Percentiles rank a stretch among this genome's conserved stretches.
These are phyloP conservation scores for Popillia japonica DNA, from an alignment of 1,140 invertebrate species.

Conservation along the genomic window DNA sequence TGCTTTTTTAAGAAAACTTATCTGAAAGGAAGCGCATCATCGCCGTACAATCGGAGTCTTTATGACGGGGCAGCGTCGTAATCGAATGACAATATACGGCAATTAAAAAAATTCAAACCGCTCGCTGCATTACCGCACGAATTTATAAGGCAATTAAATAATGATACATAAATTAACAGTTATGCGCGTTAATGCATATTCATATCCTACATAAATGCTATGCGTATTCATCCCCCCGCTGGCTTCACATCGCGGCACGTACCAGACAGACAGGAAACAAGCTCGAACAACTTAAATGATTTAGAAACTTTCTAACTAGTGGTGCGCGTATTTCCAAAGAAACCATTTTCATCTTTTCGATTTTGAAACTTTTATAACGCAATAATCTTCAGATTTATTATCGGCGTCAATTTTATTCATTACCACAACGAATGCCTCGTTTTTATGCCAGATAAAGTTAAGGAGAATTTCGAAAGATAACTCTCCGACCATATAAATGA, in stretches of 20 bases:
- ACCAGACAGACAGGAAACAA: constrained; percentile 11
- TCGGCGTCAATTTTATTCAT: constrained; percentile 26
- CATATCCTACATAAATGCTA: constrained; percentile 2
- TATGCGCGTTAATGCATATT: constrained; percentile 38
- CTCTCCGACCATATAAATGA: neutral
- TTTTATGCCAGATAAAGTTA: neutral
- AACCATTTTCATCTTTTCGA: neutral
- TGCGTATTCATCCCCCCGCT: neutral
- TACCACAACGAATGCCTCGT: neutral
- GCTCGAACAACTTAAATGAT: neutral
- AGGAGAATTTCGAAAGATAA: neutral
- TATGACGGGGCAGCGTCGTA: neutral
- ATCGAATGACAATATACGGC: constrained; percentile 33
- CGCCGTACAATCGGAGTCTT: constrained; percentile 16
- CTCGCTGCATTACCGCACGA: constrained; percentile 27
- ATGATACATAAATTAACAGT: constrained; percentile 40
- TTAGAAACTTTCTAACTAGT: constrained; percentile 9
- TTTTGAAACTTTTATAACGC: constrained; percentile 25
- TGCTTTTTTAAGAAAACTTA: constrained; percentile 19
- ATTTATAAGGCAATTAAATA: constrained; percentile 38
- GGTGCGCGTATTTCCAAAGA: constrained; percentile 25
- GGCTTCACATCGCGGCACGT: neutral
- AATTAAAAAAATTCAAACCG: constrained; percentile 29
- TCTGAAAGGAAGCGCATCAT: neutral
- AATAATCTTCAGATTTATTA: constrained; percentile 18